These are phyloP conservation scores for Erithacus rubecula DNA, from an alignment of 2,797 vertebrate species.

Conservation along the genomic window DNA sequence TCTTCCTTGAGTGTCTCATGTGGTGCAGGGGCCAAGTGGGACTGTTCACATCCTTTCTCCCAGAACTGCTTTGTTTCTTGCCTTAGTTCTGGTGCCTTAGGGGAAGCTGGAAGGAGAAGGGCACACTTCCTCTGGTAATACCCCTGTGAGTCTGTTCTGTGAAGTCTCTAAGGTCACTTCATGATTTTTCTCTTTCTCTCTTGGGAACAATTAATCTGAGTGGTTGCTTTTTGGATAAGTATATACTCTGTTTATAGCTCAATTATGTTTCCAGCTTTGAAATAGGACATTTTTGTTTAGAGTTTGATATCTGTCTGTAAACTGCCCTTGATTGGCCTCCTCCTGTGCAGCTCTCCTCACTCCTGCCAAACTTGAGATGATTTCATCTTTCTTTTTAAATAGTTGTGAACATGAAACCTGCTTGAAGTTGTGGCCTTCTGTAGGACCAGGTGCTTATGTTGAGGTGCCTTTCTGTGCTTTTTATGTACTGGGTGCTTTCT, in stretches of 20 bases:
- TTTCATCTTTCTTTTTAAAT: background rate
- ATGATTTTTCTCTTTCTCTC: background rate
- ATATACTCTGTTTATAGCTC: background rate
- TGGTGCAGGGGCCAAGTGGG: background rate
- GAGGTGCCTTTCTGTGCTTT: background rate
- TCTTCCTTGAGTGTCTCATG: background rate
- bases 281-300: background rate
- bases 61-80: slow-evolving; percentile 1
- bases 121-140: background rate
- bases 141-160: background rate
- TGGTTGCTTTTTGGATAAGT: background rate
- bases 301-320: background rate
- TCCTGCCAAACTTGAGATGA: background rate
- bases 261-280: background rate
- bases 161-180: background rate
- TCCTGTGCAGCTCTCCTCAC: background rate
- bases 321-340: background rate
- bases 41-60: background rate
- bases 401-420: background rate
- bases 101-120: slow-evolving; percentile 8
- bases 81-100: background rate
- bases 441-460: background rate
- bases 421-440: background rate
- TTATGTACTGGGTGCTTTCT: background rate
- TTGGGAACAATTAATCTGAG: background rate